phyloP scores from a whole-genome alignment of 1,140 invertebrate genomes.

The Chionoecetes opilio region DNA sequence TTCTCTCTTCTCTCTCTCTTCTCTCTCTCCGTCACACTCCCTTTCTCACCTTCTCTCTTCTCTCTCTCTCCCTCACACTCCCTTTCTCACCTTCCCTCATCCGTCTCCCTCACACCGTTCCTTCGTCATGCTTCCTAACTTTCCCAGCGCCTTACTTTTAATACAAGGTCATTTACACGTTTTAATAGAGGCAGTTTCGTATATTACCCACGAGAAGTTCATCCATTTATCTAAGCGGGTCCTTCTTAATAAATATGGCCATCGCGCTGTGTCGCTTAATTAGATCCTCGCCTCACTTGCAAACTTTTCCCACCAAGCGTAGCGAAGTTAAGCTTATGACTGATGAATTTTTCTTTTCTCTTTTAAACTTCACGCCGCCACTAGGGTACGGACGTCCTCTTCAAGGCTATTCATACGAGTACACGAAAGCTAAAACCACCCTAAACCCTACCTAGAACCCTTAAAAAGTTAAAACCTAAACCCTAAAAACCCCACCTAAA shows the following conservation, averaged over 20 bases:
- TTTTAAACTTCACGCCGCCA: background rate
- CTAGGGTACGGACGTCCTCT: background rate
- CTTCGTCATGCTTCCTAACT: background rate
- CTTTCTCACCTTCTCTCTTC: background rate
- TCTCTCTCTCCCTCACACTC: background rate
- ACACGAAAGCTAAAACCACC: too few species aligned
- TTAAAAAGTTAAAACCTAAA: too few species aligned
- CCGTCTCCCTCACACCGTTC: background rate
- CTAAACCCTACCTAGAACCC: too few species aligned
- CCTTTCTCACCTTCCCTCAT: background rate
- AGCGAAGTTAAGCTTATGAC: slow-evolving; percentile 6
- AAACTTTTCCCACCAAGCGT: background rate
- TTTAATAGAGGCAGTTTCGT: background rate
- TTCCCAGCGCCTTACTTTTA: background rate
- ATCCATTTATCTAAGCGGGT: slow-evolving; percentile 7
- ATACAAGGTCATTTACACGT: background rate
- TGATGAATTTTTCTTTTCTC: background rate
- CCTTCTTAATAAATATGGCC: slow-evolving; percentile 29
- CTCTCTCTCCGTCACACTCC: background rate
- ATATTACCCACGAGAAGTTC: slow-evolving; percentile 14
- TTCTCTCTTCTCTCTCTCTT: background rate
- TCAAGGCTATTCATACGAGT: too few species aligned
- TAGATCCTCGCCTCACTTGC: background rate
- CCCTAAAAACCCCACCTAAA: too few species aligned
- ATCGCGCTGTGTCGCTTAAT: background rate